phyloP scores from a whole-genome alignment of 2,888 invertebrate species.

The Pammene fasciana region DNA sequence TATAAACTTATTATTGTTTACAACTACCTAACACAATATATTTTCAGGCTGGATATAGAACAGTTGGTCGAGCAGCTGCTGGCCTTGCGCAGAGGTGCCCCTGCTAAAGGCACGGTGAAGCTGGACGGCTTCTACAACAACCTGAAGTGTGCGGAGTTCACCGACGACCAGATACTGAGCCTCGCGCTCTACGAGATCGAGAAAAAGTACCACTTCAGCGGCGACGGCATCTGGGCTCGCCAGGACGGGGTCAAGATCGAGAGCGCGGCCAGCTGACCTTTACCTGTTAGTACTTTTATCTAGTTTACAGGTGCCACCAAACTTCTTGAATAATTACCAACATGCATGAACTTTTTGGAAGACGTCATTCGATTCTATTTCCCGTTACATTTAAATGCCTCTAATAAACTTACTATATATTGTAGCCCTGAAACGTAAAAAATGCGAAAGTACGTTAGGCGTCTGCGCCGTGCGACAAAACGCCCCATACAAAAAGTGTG shows the following conservation, averaged over 20 bases:
- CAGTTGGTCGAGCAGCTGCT: slow-evolving; percentile 58
- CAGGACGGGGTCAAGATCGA: slow-evolving; percentile 57
- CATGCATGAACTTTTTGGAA: too few relatives aligned
- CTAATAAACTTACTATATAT: too few relatives aligned
- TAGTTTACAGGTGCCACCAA: too few relatives aligned
- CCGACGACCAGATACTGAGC: slow-evolving; percentile 83
- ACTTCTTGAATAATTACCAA: too few relatives aligned
- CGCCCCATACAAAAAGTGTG: too few relatives aligned
- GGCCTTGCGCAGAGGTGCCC: slow-evolving; percentile 50
- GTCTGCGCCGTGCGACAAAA: too few relatives aligned
- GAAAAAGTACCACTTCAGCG: slow-evolving; percentile 88
- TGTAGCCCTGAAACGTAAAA: too few relatives aligned
- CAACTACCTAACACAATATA: background rate
- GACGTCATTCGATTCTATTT: too few relatives aligned
- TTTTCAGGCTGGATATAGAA: slow-evolving; percentile 63
- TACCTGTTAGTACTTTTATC: slow-evolving; percentile 16
- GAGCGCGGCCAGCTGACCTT: slow-evolving; percentile 8
- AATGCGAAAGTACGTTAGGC: too few relatives aligned
- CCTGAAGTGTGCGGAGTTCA: slow-evolving; percentile 58
- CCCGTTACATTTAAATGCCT: too few relatives aligned
- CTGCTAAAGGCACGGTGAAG: slow-evolving; percentile 37
- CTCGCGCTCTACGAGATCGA: slow-evolving; percentile 88
- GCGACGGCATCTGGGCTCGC: slow-evolving; percentile 87
- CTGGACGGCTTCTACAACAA: slow-evolving; percentile 57
- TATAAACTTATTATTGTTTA: too few relatives aligned